These are phyloP conservation scores for Julus scandinavius DNA, from an alignment of 2,888 invertebrate species.

Conservation along the genomic window DNA sequence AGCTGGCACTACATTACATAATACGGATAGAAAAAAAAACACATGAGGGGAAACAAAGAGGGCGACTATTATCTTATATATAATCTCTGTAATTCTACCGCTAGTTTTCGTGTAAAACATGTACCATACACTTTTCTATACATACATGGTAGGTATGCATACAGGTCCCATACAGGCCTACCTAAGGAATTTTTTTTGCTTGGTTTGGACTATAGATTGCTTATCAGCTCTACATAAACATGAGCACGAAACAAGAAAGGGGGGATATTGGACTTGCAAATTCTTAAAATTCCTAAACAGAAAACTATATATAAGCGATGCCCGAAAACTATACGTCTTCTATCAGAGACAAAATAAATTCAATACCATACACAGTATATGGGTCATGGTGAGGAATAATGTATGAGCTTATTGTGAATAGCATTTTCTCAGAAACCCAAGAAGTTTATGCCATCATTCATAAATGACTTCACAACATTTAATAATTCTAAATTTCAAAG, in stretches of 20 bases:
- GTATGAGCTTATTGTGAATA: too few species aligned
- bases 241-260: not conserved
- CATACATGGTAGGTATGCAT: not conserved
- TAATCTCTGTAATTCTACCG: constrained; percentile 29
- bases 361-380: too few species aligned
- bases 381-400: too few species aligned
- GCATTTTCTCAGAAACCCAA: too few species aligned
- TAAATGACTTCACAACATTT: too few species aligned
- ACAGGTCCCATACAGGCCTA: not conserved
- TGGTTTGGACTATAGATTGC: constrained; percentile 23
- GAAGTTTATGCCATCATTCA: too few species aligned
- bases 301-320: not conserved
- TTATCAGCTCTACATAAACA: constrained; percentile 37
- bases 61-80: not conserved
- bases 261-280: constrained; percentile 10
- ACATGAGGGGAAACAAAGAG: constrained; percentile 5
- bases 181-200: constrained; percentile 10
- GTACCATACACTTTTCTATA: not conserved
- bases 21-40: constrained; percentile 7
- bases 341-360: not conserved
- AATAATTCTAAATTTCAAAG: too few species aligned
- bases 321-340: not conserved
- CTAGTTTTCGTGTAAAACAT: constrained; percentile 39
- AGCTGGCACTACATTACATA: constrained; percentile 30
- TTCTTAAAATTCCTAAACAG: not conserved